Evolutionary conservation across 2,797 vertebrate genomes (phyloP), one percentile per base, ranked within the genome.

Genomic region (Halcyon chelicuti): DNA sequence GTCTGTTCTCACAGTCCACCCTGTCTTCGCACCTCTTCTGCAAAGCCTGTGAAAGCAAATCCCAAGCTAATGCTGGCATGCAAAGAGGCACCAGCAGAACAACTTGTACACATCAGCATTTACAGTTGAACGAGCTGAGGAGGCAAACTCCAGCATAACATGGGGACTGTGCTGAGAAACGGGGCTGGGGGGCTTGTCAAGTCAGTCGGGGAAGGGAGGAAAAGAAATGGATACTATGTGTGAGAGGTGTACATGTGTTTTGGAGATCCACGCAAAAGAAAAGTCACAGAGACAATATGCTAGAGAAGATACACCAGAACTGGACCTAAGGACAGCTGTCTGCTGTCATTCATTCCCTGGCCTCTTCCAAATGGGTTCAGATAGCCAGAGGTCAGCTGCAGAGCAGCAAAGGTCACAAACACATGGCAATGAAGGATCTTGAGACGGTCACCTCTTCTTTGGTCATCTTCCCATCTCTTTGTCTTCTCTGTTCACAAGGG

Each of bases 51-150:
- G 39, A 74, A 61, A 63, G 33, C 19, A 67, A 71, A 57, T 57
- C 35, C 35, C 71, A 46, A 37, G 14, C 25, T 62, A 37, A 22
- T 10, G 26, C 49, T 47, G 31, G 28, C 40, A 58, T 42, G 44
- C 0, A 0, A 8, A 10, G 23, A 63, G 9, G 33, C 33, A 40
- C 35, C 16, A 25, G 26, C 33, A 57, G 44, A 74, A 33, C 2
- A 40, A 46, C 6, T 6, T n/a, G 4, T 28, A 9, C 35, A 28
- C 0, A 0, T 54, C 81, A 85, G 2, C 18, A 9, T 73, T 75
- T 60, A 51, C 78, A 11, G 60, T 0, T 44, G 51, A 81, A 72
- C 22, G 37, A 61, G 21, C 0, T 46, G 18, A 12, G 10, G 15
- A 14, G 42, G 37, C 25, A 42, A 86, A 35, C 7, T 39, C 19